Conservation (phyloP, 2,888 invertebrate species). For the Xestoiulus laeticollis region DNA sequence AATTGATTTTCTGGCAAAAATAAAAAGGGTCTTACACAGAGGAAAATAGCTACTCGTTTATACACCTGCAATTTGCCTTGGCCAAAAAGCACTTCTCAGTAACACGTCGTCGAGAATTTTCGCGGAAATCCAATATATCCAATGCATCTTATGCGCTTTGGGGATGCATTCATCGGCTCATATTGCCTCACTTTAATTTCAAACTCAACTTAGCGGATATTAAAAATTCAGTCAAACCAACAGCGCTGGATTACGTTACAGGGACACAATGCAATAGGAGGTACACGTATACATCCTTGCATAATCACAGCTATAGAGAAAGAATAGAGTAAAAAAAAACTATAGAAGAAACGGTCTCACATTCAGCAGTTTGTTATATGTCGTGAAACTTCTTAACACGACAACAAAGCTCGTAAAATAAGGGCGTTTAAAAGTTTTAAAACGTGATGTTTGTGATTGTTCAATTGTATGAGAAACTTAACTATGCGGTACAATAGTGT, state of each 20-base stretch:
- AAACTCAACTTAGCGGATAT: not conserved
- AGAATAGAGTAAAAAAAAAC: too few species aligned
- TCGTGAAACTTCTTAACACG: too few species aligned
- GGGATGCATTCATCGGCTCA: not conserved
- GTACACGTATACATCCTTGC: not conserved
- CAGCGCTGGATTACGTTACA: not conserved
- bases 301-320: not conserved
- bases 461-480: too few species aligned
- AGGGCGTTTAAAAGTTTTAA: too few species aligned
- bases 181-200: not conserved
- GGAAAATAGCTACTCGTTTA: not conserved
- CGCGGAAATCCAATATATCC: not conserved
- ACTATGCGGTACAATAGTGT: too few species aligned
- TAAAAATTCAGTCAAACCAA: not conserved
- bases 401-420: too few species aligned
- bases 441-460: too few species aligned
- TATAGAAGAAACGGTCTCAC: too few species aligned
- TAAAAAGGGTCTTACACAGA: not conserved
- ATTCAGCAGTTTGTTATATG: too few species aligned
- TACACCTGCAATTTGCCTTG: not conserved
- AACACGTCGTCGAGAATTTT: not conserved
- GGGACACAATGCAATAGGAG: not conserved
- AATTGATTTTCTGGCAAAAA: not conserved
- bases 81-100: not conserved
- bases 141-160: not conserved